Evolutionary conservation across 30 jellyfish, hydroid and myxozoan genomes (phyloP), one percentile per base, ranked within the genome.

Genomic region (Turritopsis dohrnii): DNA sequence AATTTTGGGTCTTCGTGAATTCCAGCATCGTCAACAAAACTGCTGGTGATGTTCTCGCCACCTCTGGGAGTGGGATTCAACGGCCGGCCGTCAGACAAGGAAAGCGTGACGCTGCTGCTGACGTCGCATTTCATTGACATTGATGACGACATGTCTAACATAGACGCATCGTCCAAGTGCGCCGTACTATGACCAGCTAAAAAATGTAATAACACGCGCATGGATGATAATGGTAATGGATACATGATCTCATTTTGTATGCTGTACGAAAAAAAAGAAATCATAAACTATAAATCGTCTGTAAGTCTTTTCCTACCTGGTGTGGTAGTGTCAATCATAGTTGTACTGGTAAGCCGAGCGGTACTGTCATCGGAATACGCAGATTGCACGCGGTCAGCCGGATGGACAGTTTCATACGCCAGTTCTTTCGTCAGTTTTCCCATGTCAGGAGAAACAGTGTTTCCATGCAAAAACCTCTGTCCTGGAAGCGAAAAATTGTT

Each of bases 351-450:
- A 9, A 7, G 77, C 16, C 31, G 30, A n/a, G 16, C 8, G 8
- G 77, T 19, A 9, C 28, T n/a, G 9, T 23, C 30, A 23, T 23
- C 30, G 21, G 77, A n/a, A 69, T 16, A 69, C 9, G 30, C 19
- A 21, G 77, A 27, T n/a, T 23, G 30, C 16, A n/a, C 77, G 19
- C 8, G 16, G 9, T 69, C 30, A 9, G 30, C 25, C 60, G 97
- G 97, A 31, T 91, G 94, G 5, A 83, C 79, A 18, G 94, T 86
- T 52, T 87, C 90, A 25, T 83, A 81, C 69, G 97, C 97, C 29
- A 91, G 84, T 21, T 80, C 84, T 3, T 73, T 79, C 13, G 89
- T 83, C 53, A 91, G 29, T 29, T 41, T 69, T 26, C 72, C 87
- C 71, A 91, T 53, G 21, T 85, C 86, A 20, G 87, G 87, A 29